Conservation (phyloP, 1,140 invertebrate species). For the Neodiprion fabricii region DNA sequence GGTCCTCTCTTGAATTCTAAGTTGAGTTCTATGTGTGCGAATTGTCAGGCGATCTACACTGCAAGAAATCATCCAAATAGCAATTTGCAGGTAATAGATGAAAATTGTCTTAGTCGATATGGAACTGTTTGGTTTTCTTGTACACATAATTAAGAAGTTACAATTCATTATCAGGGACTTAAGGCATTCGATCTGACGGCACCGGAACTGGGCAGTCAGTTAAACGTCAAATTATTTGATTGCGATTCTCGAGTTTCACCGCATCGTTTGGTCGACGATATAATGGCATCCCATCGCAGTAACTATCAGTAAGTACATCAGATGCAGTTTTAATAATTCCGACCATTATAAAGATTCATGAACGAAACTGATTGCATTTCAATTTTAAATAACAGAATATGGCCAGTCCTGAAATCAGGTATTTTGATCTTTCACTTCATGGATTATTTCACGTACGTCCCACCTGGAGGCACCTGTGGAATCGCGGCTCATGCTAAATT, state of each 20-base stretch:
- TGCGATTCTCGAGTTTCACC: slow-evolving; percentile 53
- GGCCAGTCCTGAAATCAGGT: slow-evolving; percentile 52
- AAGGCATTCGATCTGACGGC: slow-evolving; percentile 45
- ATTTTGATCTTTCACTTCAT: slow-evolving; percentile 58
- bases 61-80: slow-evolving; percentile 44
- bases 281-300: slow-evolving; percentile 58
- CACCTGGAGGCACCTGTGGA: slow-evolving; percentile 60
- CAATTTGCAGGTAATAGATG: slow-evolving; percentile 39
- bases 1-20: slow-evolving; percentile 41
- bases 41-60: slow-evolving; percentile 42
- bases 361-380: slow-evolving; percentile 22
- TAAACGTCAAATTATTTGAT: slow-evolving; percentile 58
- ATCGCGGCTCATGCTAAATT: slow-evolving; percentile 48
- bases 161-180: slow-evolving; percentile 29
- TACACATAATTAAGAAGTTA: neutral
- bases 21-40: slow-evolving; percentile 45
- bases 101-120: slow-evolving; percentile 16
- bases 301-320: slow-evolving; percentile 57
- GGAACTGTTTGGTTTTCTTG: slow-evolving; percentile 22
- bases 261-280: slow-evolving; percentile 52
- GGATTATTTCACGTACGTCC: slow-evolving; percentile 60
- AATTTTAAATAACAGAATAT: slow-evolving; percentile 41
- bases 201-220: slow-evolving; percentile 58
- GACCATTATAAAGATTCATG: slow-evolving; percentile 4
- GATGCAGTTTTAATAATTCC: neutral